Base-by-base conservation (phyloP, 2,888 invertebrate species). In the Hirtodrosophila cameraria region DNA sequence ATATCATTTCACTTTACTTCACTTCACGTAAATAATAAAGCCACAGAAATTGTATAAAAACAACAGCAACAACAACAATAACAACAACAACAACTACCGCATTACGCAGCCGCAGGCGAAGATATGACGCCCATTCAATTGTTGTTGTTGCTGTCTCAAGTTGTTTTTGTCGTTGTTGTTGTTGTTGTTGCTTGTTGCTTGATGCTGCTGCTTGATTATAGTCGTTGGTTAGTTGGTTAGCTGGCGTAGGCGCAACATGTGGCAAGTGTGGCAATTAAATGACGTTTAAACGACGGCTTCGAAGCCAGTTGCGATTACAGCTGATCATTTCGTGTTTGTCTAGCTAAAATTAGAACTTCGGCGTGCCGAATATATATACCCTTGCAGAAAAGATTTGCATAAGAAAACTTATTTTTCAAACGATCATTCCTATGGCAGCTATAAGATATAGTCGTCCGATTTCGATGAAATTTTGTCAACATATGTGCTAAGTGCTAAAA, bases 1-100 rank as follows among this genome's bases (percentile, higher is more conserved):
- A 54, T 57, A 57, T 70, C 49, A 41, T 45, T 58, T 33, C 48
- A 27, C 4, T 46, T 15, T 33, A 28, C 41, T 58, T 33, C 48
- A 27, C 4, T 46, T 15, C 38, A 28, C 41, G 48, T 52, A 45
- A 52, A 53, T 35, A 55, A 42, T 45, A 64, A 60, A 60, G 36
- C 65, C 55, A 45, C 61, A 57, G 16, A 41, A 35, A 30, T 31
- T 36, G 45, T 30, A 36, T 54, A 49, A n/a, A n/a, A n/a, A n/a
- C n/a, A n/a, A n/a, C n/a, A 53, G 43, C 20, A 63, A 18, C 46
- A 76, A 74, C 83, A 77, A 65, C 80, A 53, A 49, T 16, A 63
- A 18, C 46, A 76, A 74, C 83, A 53, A 49, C 20, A 63, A 18
- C 46, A 76, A 74, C 83, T 80, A 65, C 80, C 80, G 77, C 62